A percentile compares a stretch with the other conserved stretches of the same genome.
phyloP scores from a whole-genome alignment of 2,113 vertebrate species.

The Phoenicopterus ruber region DNA sequence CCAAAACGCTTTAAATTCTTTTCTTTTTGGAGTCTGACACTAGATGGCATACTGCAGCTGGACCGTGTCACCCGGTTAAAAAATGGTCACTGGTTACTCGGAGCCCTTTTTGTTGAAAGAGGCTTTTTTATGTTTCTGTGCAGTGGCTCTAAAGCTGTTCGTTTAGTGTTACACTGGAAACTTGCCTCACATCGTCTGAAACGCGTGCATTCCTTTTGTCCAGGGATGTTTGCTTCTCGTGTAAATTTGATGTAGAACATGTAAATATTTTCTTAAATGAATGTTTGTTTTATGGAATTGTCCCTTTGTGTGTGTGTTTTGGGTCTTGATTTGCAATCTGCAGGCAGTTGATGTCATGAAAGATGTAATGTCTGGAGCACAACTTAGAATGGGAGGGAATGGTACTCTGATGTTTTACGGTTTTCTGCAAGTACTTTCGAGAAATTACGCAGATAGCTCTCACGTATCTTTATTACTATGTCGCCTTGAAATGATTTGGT shows the following conservation, averaged over 20 bases:
- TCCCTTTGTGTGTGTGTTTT: neutral
- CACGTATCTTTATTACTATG: rapidly evolving
- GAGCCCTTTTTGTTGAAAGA: neutral
- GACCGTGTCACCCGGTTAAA: neutral
- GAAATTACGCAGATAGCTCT: neutral
- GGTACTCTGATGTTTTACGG: neutral
- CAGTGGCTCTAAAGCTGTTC: neutral
- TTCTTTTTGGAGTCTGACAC: neutral
- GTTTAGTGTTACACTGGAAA: rapidly evolving
- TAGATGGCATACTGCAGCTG: constrained; percentile 21
- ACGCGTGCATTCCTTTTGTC: neutral
- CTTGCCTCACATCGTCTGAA: neutral
- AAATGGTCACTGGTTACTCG: rapidly evolving
- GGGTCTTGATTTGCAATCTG: neutral
- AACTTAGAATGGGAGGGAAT: neutral
- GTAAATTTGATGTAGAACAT: neutral
- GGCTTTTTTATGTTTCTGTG: neutral
- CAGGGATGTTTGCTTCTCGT: neutral
- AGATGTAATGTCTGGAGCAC: neutral
- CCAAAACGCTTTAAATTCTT: too few species aligned
- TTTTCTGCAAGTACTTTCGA: neutral
- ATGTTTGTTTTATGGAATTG: neutral
- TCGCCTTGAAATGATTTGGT: neutral
- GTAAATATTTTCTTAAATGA: neutral
- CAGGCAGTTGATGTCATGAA: neutral